A percentile compares a stretch with the other conserved stretches of the same genome.
phyloP scores from a whole-genome alignment of 2,888 invertebrate genomes.

The Hecatera dysodea region DNA sequence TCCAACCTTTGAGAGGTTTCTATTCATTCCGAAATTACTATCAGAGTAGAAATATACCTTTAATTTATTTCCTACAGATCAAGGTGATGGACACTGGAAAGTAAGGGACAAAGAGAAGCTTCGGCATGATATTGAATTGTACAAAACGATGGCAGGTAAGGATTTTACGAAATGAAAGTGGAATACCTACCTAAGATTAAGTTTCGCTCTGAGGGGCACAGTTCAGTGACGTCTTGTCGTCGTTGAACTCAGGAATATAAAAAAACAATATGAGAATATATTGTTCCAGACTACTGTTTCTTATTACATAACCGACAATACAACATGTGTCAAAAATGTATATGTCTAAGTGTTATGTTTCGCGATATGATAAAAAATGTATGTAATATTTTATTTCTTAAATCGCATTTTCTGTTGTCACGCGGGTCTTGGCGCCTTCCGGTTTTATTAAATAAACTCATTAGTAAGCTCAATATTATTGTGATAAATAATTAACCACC shows the following conservation, averaged over 20 bases:
- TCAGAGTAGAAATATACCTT: constrained; percentile 66
- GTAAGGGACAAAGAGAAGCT: constrained; percentile 79
- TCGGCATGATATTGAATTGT: constrained; percentile 79
- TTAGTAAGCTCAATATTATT: neutral
- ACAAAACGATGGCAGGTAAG: constrained; percentile 83
- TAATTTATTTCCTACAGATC: constrained; percentile 79
- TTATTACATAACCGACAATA: neutral
- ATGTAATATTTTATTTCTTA: too few species aligned
- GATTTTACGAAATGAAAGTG: constrained; percentile 12
- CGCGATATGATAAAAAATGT: too few species aligned
- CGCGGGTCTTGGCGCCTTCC: too few species aligned
- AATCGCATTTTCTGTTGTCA: too few species aligned
- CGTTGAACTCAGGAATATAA: too few species aligned
- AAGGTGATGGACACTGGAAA: constrained; percentile 86
- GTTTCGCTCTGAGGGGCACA: neutral
- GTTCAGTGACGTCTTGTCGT: neutral
- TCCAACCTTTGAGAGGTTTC: constrained; percentile 66
- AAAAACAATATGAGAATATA: too few species aligned
- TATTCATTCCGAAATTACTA: constrained; percentile 67
- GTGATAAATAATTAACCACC: too few species aligned
- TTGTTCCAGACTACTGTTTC: too few species aligned
- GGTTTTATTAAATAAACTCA: neutral
- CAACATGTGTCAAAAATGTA: neutral
- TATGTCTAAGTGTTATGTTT: neutral
- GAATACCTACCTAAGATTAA: neutral